A percentile compares a stretch with the other conserved stretches of the same genome.
phyloP scores from a whole-genome alignment of 2,888 invertebrate genomes.

The Lepas anatifera region DNA sequence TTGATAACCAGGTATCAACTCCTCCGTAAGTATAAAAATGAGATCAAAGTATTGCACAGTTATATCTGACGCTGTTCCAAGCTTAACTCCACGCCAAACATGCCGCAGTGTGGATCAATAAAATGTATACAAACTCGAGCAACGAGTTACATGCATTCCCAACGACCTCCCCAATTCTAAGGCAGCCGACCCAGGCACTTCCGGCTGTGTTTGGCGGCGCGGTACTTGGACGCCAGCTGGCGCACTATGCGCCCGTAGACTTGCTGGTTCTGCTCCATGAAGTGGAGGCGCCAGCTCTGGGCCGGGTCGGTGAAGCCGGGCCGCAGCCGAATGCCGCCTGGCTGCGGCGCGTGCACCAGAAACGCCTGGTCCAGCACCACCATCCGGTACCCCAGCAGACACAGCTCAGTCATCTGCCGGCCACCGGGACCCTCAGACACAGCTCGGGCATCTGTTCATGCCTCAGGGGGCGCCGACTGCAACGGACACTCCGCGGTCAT shows the following conservation, averaged over 20 bases:
- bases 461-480: neutral
- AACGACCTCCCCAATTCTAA: too few species aligned
- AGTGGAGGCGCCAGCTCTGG: slow-evolving; percentile 22
- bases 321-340: slow-evolving; percentile 42
- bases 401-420: slow-evolving; percentile 60
- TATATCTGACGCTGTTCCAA: neutral
- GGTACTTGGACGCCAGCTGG: neutral
- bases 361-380: slow-evolving; percentile 60
- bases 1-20: too few species aligned
- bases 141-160: too few species aligned
- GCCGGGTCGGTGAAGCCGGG: slow-evolving; percentile 13
- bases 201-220: neutral
- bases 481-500: neutral
- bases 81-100: too few species aligned
- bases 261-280: slow-evolving; percentile 20
- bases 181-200: too few species aligned
- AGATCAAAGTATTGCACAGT: too few species aligned
- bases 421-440: too few species aligned
- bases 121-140: too few species aligned
- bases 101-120: too few species aligned
- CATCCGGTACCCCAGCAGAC: slow-evolving; percentile 55
- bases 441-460: neutral
- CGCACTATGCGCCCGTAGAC: slow-evolving; percentile 19
- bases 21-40: too few species aligned
- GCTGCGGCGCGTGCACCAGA: slow-evolving; percentile 49